A percentile compares a stretch with the other conserved stretches of the same genome.
phyloP scores from a whole-genome alignment of 2,888 invertebrate genomes.

The Agonopterix arenella region DNA sequence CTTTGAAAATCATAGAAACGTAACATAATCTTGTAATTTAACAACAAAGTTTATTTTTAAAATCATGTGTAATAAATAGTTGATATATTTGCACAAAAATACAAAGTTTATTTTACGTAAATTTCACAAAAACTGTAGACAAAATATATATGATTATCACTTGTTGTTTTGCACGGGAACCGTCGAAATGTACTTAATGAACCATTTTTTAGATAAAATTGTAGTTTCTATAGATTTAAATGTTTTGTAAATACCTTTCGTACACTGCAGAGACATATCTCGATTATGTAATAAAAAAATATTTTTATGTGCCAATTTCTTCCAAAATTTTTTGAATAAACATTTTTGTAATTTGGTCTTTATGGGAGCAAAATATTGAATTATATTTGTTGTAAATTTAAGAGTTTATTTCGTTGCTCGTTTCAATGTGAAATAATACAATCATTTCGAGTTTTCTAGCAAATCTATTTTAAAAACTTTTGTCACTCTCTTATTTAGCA shows the following conservation, averaged over 20 bases:
- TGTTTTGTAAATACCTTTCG: slow-evolving; percentile 16
- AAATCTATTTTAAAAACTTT: too few species aligned
- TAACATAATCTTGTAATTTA: background rate
- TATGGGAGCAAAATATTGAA: slow-evolving; percentile 19
- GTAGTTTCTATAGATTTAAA: background rate
- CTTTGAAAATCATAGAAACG: background rate
- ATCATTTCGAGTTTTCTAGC: too few species aligned
- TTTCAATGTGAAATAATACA: too few species aligned
- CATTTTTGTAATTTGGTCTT: slow-evolving; percentile 11
- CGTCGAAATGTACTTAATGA: background rate
- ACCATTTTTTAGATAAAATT: background rate
- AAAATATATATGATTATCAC: background rate
- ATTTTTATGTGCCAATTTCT: slow-evolving; percentile 31
- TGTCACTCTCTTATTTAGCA: too few species aligned
- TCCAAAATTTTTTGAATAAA: slow-evolving; percentile 14
- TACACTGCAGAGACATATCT: slow-evolving; percentile 21
- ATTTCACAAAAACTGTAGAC: background rate
- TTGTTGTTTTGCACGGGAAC: background rate
- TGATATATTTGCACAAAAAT: slow-evolving; percentile 1
- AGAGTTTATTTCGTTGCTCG: slow-evolving; percentile 35
- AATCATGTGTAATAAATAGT: background rate
- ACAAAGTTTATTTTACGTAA: background rate
- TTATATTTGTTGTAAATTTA: slow-evolving; percentile 33
- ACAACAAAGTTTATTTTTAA: background rate
- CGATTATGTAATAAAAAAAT: slow-evolving; percentile 7